A percentile compares a stretch with the other conserved stretches of the same genome.
phyloP scores from a whole-genome alignment of 2,113 vertebrate genomes.

The Pterophyllum scalare region DNA sequence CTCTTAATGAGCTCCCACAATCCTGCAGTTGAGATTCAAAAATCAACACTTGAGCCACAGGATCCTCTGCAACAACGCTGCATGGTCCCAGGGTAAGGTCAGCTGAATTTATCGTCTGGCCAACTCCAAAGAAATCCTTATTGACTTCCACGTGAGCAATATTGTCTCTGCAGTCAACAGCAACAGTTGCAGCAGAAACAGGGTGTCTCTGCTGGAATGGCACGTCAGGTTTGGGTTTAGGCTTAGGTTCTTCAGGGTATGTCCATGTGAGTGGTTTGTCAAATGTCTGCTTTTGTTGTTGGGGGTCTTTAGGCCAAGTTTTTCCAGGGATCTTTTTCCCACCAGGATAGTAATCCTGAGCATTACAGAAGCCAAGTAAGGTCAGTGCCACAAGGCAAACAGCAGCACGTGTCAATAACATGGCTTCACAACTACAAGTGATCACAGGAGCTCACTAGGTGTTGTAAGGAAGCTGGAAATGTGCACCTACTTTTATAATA shows the following conservation, averaged over 20 bases:
- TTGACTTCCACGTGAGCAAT: conserved; percentile 60
- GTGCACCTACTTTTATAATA: conserved; percentile 66
- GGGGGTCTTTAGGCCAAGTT: accelerated
- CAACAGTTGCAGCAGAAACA: conserved; percentile 52
- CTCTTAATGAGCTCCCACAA: conserved; percentile 60
- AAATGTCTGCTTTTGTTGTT: conserved; percentile 53
- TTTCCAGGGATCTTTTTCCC: background rate
- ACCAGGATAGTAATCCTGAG: conserved; percentile 15
- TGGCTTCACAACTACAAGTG: conserved; percentile 64
- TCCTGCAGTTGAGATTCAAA: conserved; percentile 56
- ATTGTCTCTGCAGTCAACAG: conserved; percentile 62
- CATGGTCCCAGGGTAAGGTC: conserved; percentile 70
- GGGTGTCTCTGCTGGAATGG: conserved; percentile 40
- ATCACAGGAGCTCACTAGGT: conserved; percentile 46
- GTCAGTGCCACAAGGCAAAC: conserved; percentile 65
- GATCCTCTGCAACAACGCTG: background rate
- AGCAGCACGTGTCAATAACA: conserved; percentile 54
- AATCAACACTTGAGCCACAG: conserved; percentile 40
- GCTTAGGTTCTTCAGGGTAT: conserved; percentile 53
- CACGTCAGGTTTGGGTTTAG: background rate
- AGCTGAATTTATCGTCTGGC: conserved; percentile 45
- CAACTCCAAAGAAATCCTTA: conserved; percentile 70
- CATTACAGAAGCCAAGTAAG: conserved; percentile 55
- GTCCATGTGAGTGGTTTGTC: conserved; percentile 59
- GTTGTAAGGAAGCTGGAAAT: conserved; percentile 41